phyloP scores from a whole-genome alignment of 2,888 invertebrate species.

The Notodonta ziczac region DNA sequence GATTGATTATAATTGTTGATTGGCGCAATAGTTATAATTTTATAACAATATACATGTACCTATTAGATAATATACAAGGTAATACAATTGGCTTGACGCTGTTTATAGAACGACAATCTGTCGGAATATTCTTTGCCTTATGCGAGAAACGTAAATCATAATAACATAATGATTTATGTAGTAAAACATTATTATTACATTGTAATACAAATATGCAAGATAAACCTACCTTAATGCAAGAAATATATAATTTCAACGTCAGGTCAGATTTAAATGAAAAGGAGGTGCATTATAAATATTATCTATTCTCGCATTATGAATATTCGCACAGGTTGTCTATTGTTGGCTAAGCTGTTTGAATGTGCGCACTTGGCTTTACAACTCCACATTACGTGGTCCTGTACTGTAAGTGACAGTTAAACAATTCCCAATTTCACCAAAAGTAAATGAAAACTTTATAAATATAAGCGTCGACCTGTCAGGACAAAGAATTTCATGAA shows the following conservation, averaged over 20 bases:
- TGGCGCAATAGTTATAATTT: not conserved
- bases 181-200: not conserved
- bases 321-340: slow-evolving; percentile 12
- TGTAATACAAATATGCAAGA: not conserved
- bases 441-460: no score
- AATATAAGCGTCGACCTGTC: no score
- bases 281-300: not conserved
- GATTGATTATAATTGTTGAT: not conserved
- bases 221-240: not conserved
- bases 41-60: not conserved
- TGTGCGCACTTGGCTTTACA: slow-evolving; percentile 22
- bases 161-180: not conserved
- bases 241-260: no score
- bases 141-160: not conserved
- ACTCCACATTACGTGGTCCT: slow-evolving; percentile 27
- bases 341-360: slow-evolving; percentile 16
- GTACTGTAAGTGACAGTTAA: slow-evolving; percentile 12
- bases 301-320: not conserved
- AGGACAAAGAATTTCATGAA: no score
- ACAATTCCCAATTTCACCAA: no score
- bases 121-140: not conserved
- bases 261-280: no score
- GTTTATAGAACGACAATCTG: not conserved
- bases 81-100: not conserved
- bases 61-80: not conserved